A percentile compares a stretch with the other conserved stretches of the same genome.
Evolutionary conservation across 2,113 vertebrate species (phyloP).

Genomic region (Apistogramma diplotaenia): DNA sequence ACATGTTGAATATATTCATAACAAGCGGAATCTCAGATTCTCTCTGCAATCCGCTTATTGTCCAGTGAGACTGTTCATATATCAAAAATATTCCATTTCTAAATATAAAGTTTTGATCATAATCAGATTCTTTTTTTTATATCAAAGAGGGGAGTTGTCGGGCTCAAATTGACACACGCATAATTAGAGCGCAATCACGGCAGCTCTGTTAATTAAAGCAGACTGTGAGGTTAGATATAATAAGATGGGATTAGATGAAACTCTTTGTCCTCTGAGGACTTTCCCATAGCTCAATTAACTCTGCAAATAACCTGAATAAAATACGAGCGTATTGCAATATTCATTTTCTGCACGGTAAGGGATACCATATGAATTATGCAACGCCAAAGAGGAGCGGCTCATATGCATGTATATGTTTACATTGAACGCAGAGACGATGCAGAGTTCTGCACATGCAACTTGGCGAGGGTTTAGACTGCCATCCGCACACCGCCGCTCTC

Average conservation of each 20-base stretch:
- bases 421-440: background rate
- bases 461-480: constrained; percentile 5
- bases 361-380: constrained; percentile 47
- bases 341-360: constrained; percentile 18
- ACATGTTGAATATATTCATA: background rate
- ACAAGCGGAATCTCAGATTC: background rate
- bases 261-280: constrained; percentile 57
- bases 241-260: constrained; percentile 54
- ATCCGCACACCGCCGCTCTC: background rate
- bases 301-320: constrained; percentile 61
- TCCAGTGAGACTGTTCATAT: background rate
- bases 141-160: background rate
- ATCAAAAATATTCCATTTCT: background rate
- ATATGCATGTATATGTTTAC: background rate
- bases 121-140: background rate
- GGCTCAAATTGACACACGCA: constrained; percentile 18
- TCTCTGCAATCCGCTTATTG: background rate
- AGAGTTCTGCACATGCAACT: background rate
- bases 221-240: constrained; percentile 49
- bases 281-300: constrained; percentile 57
- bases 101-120: constrained; percentile 7
- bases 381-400: background rate
- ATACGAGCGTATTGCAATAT: constrained; percentile 36
- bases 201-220: constrained; percentile 51
- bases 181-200: constrained; percentile 42